Conservation (phyloP, 2,113 vertebrate genomes). For the Pteronura brasiliensis region DNA sequence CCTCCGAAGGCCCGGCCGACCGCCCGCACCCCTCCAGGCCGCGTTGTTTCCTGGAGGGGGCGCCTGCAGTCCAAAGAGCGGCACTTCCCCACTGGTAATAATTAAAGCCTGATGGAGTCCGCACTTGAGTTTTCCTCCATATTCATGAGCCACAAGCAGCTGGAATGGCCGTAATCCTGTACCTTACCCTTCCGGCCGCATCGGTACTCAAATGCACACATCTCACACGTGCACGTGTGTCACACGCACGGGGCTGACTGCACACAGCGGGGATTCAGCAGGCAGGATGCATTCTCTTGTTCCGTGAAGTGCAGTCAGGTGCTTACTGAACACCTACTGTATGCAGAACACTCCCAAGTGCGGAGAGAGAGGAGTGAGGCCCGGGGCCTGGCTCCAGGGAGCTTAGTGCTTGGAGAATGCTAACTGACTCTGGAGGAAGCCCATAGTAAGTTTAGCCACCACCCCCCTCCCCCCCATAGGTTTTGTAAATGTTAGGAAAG, state of each 20-base stretch:
- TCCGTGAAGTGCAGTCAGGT: not conserved
- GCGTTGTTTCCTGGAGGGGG: not conserved
- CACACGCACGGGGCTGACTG: not conserved
- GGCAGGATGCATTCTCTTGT: not conserved
- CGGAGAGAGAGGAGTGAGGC: too few species aligned
- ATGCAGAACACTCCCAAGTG: not conserved
- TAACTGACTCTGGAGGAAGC: rapidly evolving
- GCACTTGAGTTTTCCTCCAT: not conserved
- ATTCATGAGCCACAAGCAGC: not conserved
- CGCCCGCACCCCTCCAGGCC: too few species aligned
- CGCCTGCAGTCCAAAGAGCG: not conserved
- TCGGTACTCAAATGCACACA: rapidly evolving
- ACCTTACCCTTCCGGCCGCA: not conserved
- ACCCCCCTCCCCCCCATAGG: too few species aligned
- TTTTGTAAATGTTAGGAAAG: not conserved
- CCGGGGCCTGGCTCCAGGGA: not conserved
- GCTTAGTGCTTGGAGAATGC: not conserved
- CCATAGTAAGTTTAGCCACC: not conserved
- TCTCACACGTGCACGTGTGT: not conserved
- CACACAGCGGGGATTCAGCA: not conserved
- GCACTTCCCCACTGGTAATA: not conserved
- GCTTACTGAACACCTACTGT: not conserved
- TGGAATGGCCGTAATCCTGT: not conserved
- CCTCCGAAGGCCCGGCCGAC: not conserved
- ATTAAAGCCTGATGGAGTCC: not conserved